Base-by-base conservation (phyloP, 2,797 vertebrate species). In the Hapalemur alaotrensis region DNA sequence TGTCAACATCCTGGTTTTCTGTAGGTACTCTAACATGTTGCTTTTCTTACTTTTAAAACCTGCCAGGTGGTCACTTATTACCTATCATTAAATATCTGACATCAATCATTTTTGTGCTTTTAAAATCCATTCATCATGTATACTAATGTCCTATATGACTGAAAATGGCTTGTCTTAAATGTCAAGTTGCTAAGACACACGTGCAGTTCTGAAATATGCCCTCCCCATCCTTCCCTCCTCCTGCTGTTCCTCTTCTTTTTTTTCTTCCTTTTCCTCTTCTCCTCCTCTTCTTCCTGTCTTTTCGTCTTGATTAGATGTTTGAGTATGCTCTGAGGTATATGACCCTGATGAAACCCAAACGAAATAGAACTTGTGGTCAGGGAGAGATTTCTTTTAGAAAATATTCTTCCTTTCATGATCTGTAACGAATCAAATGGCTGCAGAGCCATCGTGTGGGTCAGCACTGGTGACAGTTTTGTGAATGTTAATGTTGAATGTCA, bases 41-140 rank as follows among this genome's bases (percentile, higher is more conserved):
- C n/a, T 81, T 89, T 79, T 98, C 97, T 97, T 97, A 97, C 97
- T 98, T 95, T 98, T 98, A 96, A 97, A 98, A 98, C 92, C 97
- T 98, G 98, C 98, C 99, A 99, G 99, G 99, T 99, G 99, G 99
- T 98, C 98, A 98, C 98, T 99, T 99, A 99, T 98, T 99, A 99
- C 98, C 98, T 97, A 97, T 98, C 98, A 99, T 99, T 99, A 99
- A 99, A 99, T 98, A 98, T 98, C 98, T 98, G 98, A 98, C 98
- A 98, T 98, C 98, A 98, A 98, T 99, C 98, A 99, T 98, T 96
- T 97, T 78, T 95, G 54, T 95, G 78, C 88, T 97, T 97, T 94
- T 67, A 95, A 98, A 97, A 96, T 97, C 96, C 57, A 93, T 65
- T 97, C 11, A 1, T 97, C 38, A 22, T 97, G 93, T 96, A 94